phyloP scores from a whole-genome alignment of 2,113 vertebrate genomes.

The Recurvirostra avosetta region DNA sequence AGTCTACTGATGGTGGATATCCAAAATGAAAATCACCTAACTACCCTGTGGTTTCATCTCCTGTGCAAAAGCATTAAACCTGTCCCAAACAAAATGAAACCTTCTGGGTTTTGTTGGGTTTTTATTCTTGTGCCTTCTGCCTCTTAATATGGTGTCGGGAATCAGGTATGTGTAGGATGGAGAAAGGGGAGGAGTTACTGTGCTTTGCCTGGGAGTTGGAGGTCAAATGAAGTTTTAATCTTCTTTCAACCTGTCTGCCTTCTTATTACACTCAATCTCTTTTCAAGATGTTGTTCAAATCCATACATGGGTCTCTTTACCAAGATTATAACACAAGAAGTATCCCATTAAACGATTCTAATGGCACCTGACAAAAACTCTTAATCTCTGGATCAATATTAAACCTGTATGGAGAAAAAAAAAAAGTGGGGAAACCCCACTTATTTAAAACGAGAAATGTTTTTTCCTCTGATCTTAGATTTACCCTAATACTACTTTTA shows the following conservation, averaged over 20 bases:
- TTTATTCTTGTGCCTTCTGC: not conserved
- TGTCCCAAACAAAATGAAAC: not conserved
- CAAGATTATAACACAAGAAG: not conserved
- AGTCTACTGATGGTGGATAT: not conserved
- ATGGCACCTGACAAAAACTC: not conserved
- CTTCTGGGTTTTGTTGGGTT: not conserved
- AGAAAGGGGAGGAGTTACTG: not conserved
- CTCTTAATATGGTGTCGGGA: not conserved
- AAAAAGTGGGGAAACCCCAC: too few species aligned
- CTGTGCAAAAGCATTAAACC: not conserved
- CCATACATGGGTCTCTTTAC: not conserved
- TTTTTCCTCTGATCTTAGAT: not conserved
- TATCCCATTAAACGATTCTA: not conserved
- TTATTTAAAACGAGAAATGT: not conserved
- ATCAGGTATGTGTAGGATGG: not conserved
- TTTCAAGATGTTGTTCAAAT: not conserved
- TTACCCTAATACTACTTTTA: not conserved
- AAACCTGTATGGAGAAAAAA: not conserved
- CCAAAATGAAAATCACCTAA: not conserved
- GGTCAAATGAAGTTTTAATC: slow-evolving; percentile 19
- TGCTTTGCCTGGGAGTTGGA: not conserved
- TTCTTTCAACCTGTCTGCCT: slow-evolving; percentile 4
- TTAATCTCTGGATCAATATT: not conserved
- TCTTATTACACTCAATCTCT: not conserved
- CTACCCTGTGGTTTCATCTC: not conserved